phyloP scores from a whole-genome alignment of 2,888 invertebrate genomes.

The Andrena camellia region DNA sequence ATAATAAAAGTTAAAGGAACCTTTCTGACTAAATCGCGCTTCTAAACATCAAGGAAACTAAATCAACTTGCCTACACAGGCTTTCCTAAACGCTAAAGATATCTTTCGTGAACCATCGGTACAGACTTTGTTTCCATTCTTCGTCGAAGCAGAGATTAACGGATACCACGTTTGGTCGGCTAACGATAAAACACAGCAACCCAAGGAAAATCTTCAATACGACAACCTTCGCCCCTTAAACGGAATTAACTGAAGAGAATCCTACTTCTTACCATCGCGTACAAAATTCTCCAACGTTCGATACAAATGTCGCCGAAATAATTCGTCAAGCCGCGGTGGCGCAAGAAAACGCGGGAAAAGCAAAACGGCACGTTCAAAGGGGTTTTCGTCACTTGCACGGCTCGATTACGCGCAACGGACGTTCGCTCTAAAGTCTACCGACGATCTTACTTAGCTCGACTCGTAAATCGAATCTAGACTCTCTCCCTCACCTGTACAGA shows the following conservation, averaged over 20 bases:
- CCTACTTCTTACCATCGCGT: neutral
- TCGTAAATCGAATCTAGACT: constrained; percentile 22
- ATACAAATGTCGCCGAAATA: constrained; percentile 29
- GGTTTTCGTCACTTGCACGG: constrained; percentile 35
- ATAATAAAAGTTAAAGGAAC: constrained; percentile 4
- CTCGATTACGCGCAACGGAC: constrained; percentile 27
- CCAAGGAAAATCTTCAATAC: too few relatives aligned
- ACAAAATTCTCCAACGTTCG: constrained; percentile 17
- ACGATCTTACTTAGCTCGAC: constrained; percentile 65
- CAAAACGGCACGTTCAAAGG: constrained; percentile 7
- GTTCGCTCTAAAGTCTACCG: constrained; percentile 40
- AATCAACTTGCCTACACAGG: neutral
- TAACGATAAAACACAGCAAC: neutral
- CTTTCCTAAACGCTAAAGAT: neutral
- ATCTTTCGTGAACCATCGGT: neutral
- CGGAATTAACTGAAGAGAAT: neutral
- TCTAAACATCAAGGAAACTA: neutral
- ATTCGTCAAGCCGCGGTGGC: neutral
- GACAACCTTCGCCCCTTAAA: too few relatives aligned
- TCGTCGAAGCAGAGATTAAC: constrained; percentile 26
- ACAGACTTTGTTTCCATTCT: neutral
- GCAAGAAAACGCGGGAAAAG: constrained; percentile 8
- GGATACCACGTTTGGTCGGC: neutral
- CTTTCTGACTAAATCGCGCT: neutral
- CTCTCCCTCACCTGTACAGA: constrained; percentile 61